Conservation (phyloP, 2,888 invertebrate species). For the Cephus spinipes region DNA sequence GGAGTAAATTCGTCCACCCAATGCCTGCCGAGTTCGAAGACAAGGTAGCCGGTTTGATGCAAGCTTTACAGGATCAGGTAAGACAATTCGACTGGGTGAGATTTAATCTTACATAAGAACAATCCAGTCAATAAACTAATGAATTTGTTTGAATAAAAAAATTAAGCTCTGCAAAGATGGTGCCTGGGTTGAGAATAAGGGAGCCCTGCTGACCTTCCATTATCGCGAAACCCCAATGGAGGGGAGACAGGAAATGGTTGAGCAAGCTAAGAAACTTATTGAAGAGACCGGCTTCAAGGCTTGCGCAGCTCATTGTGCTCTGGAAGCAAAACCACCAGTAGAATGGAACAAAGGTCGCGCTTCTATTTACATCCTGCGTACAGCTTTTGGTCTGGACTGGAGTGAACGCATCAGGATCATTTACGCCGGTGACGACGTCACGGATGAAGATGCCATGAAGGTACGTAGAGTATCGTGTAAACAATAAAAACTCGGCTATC, state of each 20-base stretch:
- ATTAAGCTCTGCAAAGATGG: constrained; percentile 83
- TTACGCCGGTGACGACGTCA: constrained; percentile 89
- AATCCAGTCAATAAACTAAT: neutral
- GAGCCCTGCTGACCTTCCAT: constrained; percentile 87
- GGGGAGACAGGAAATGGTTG: constrained; percentile 76
- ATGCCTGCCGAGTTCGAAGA: constrained; percentile 88
- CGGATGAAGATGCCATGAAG: constrained; percentile 92
- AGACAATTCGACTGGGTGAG: constrained; percentile 17
- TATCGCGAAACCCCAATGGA: constrained; percentile 84
- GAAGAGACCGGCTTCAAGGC: constrained; percentile 82
- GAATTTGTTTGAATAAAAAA: neutral
- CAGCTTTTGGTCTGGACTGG: constrained; percentile 93
- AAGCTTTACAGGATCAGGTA: constrained; percentile 84
- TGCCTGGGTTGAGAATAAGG: constrained; percentile 94
- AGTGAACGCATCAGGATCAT: constrained; percentile 90
- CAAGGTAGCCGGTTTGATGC: constrained; percentile 81
- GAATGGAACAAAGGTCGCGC: constrained; percentile 93
- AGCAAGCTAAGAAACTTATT: constrained; percentile 80
- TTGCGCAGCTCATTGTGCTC: constrained; percentile 84
- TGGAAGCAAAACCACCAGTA: constrained; percentile 92
- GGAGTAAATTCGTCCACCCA: constrained; percentile 90
- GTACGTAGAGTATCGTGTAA: constrained; percentile 66
- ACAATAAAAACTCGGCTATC: neutral
- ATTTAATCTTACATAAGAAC: neutral
- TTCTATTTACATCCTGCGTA: constrained; percentile 89